Base-by-base conservation (phyloP, 2,888 invertebrate genomes). In the Hyalella azteca region DNA sequence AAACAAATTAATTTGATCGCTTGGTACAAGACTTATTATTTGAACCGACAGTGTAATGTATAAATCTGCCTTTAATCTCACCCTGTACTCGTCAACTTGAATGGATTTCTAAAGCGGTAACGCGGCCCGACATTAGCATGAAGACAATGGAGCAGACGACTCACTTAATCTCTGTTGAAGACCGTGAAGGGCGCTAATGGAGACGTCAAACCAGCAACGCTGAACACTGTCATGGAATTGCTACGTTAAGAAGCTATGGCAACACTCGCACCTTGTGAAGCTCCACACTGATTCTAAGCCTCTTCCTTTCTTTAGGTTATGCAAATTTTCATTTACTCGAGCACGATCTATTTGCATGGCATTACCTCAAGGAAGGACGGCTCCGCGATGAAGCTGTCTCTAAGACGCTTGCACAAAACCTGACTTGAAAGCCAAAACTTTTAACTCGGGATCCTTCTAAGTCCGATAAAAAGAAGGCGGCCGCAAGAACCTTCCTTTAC, bases 241-340 rank as follows among this genome's bases (percentile, higher is more conserved):
- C 66, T 66, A 39, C 5, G n/a, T 66, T 66, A 66, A 32, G 66
- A 32, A 66, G 66, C 19, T 66, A 19, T 66, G 36, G 66, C 32
- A 66, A 66, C 66, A 66, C 66, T 66, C n/a, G 36, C 36, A 66
- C 32, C 19, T 66, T 66, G 66, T 66, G 36, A 66, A 36, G 36
- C 39, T 66, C 36, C 15, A 5, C 66, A 66, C 36, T 66, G 66
- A 66, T 66, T 66, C 29, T 32, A 29, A 66, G 66, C 39, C 66
- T 39, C 66, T n/a, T 36, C 66, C 66, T 66, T 66, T 66, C 66
- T 66, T 66, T 66, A 22, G 36, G 9, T 66, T 66, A 66, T 66
- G 66, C 66, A 66, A 66, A 66, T 66, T 66, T 66, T 66, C 66
- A 66, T 66, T 66, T 66, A 66, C 66, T 36, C 66, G 36, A 66